A percentile compares a stretch with the other conserved stretches of the same genome.
These are phyloP conservation scores for Lymantria monacha DNA, from an alignment of 2,888 invertebrate genomes.

Conservation along the genomic window DNA sequence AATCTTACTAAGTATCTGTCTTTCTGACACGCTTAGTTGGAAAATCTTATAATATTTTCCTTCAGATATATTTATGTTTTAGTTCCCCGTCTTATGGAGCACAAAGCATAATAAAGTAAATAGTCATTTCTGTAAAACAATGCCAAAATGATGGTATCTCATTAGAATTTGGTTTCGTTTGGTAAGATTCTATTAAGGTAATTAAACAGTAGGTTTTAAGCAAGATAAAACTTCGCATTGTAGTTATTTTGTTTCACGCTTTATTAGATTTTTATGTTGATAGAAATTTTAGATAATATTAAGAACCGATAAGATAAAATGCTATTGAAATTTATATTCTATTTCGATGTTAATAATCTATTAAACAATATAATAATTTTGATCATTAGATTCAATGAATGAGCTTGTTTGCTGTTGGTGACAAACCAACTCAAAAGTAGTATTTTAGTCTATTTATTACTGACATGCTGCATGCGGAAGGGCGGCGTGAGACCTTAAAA, in stretches of 20 bases:
- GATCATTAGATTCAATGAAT: too few species aligned
- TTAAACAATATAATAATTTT: too few species aligned
- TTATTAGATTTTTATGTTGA: conserved; percentile 9
- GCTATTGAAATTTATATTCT: too few species aligned
- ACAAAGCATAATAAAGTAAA: conserved; percentile 37
- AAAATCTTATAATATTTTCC: conserved; percentile 60
- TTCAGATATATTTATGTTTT: conserved; percentile 33
- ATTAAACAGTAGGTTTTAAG: conserved; percentile 33
- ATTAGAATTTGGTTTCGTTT: background rate
- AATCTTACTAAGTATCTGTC: conserved; percentile 51
- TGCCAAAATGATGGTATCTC: conserved; percentile 26
- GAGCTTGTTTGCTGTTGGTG: too few species aligned
- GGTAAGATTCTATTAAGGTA: conserved; percentile 41
- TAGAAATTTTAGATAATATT: too few species aligned
- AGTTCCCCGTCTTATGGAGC: conserved; percentile 48
- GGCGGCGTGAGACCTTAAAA: too few species aligned
- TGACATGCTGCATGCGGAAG: too few species aligned
- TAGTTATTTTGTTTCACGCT: conserved; percentile 20
- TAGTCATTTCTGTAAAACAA: background rate
- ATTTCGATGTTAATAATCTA: too few species aligned
- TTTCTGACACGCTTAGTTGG: conserved; percentile 47
- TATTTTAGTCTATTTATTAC: too few species aligned
- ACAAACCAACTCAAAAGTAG: too few species aligned
- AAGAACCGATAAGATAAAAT: too few species aligned
- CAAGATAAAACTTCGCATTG: conserved; percentile 35